Evolutionary conservation across 2,113 vertebrate species (phyloP).

Genomic region (Solea senegalensis): DNA sequence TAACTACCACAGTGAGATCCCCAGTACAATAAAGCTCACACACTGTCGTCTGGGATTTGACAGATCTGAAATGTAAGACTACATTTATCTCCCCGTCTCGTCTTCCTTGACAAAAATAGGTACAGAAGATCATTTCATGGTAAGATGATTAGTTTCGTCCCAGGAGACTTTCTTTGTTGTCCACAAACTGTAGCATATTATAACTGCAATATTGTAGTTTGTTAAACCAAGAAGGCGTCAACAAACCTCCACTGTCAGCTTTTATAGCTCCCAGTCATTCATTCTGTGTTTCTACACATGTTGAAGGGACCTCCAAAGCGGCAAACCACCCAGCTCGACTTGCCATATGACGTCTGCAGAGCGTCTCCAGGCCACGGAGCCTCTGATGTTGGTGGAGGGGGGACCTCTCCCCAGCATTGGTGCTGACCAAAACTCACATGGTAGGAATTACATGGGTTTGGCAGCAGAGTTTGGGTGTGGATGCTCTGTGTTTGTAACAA

Average conservation of each 20-base stretch:
- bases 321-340: slow-evolving; percentile 36
- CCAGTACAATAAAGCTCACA: neutral
- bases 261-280: slow-evolving; percentile 48
- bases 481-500: slow-evolving; percentile 50
- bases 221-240: slow-evolving; percentile 34
- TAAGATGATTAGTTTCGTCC: neutral
- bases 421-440: slow-evolving; percentile 68
- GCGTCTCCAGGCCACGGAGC: slow-evolving; percentile 25
- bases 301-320: slow-evolving; percentile 64
- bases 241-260: slow-evolving; percentile 44
- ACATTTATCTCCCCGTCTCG: neutral
- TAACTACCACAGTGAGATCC: slow-evolving; percentile 11
- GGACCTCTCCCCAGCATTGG: slow-evolving; percentile 18
- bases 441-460: slow-evolving; percentile 70
- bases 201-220: slow-evolving; percentile 7
- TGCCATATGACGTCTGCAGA: slow-evolving; percentile 42
- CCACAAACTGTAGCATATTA: neutral
- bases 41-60: neutral
- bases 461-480: slow-evolving; percentile 69
- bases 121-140: slow-evolving; percentile 5
- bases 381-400: slow-evolving; percentile 51
- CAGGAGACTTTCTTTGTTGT: neutral
- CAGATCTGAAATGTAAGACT: neutral
- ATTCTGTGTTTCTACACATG: slow-evolving; percentile 59
- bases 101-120: neutral